Percentiles rank a stretch among this genome's conserved stretches.
Evolutionary conservation across 2,888 invertebrate species (phyloP).

Genomic region (Patella depressa): DNA sequence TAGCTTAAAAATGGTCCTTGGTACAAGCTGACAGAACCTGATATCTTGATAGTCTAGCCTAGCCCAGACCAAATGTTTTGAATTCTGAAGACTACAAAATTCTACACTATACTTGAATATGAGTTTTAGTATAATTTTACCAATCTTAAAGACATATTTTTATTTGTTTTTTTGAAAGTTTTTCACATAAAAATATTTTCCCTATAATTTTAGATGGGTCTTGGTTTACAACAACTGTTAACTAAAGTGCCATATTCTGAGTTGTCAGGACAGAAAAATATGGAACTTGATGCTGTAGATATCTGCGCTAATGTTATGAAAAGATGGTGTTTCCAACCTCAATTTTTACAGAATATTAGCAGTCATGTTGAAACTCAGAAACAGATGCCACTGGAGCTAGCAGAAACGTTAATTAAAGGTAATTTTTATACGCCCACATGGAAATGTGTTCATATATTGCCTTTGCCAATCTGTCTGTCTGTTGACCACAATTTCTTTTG

Average conservation of each 20-base stretch:
- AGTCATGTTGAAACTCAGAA: slow-evolving; percentile 83
- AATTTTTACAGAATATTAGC: slow-evolving; percentile 77
- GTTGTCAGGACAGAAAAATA: slow-evolving; percentile 85
- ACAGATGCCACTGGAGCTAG: slow-evolving; percentile 77
- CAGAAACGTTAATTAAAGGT: slow-evolving; percentile 77
- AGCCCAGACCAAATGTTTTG: too few species aligned
- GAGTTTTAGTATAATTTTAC: not conserved
- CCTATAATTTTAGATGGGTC: slow-evolving; percentile 80
- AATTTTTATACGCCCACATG: not conserved
- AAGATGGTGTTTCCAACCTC: slow-evolving; percentile 82
- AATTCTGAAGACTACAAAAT: not conserved
- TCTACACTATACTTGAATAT: not conserved
- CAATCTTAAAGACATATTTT: too few species aligned
- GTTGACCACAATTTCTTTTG: too few species aligned
- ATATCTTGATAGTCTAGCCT: too few species aligned
- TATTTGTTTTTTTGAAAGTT: not conserved
- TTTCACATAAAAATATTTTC: not conserved
- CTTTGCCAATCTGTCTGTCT: too few species aligned
- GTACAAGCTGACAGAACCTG: too few species aligned
- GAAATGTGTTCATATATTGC: too few species aligned
- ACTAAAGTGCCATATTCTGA: slow-evolving; percentile 87
- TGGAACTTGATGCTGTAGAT: slow-evolving; percentile 95
- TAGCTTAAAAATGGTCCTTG: too few species aligned
- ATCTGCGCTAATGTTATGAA: slow-evolving; percentile 85
- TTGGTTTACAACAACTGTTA: slow-evolving; percentile 87